Evolutionary conservation across 2,888 invertebrate species (phyloP).

Genomic region (Ischnus inquisitorius): DNA sequence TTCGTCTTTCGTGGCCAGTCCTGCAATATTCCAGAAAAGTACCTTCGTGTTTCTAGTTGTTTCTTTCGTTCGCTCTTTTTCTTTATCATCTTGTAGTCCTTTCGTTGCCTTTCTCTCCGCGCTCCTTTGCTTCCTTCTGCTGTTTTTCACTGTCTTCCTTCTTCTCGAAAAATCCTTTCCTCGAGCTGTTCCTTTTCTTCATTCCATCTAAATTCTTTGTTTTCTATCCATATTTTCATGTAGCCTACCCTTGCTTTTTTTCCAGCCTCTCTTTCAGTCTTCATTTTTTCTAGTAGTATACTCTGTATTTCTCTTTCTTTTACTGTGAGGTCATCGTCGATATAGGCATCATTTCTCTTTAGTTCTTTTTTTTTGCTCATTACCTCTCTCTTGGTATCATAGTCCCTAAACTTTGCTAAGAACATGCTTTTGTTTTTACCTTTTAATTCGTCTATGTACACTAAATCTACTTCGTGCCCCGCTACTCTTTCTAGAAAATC

Average conservation of each 20-base stretch:
- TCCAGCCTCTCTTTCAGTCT: not conserved
- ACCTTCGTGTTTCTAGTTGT: not conserved
- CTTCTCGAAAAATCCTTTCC: not conserved
- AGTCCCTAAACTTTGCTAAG: too few relatives aligned
- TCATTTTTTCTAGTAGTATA: conserved; percentile 5
- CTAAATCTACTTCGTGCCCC: too few relatives aligned
- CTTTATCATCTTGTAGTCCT: not conserved
- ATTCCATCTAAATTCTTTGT: conserved; percentile 31
- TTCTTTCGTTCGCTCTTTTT: conserved; percentile 2
- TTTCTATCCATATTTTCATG: conserved; percentile 9
- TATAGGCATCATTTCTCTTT: not conserved
- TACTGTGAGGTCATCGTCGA: conserved; percentile 38
- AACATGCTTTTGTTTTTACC: too few relatives aligned
- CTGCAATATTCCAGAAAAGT: conserved; percentile 43
- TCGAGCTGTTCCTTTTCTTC: conserved; percentile 25
- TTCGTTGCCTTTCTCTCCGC: not conserved
- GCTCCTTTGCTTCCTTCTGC: not conserved
- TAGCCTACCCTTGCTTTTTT: conserved; percentile 6
- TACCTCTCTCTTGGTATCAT: not conserved
- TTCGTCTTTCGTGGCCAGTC: conserved; percentile 4
- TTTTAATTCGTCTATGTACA: too few relatives aligned
- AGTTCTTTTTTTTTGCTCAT: conserved; percentile 27
- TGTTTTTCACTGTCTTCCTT: not conserved
- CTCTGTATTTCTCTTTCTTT: conserved; percentile 41
- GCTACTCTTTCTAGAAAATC: too few relatives aligned